Evolutionary conservation across 2,113 vertebrate genomes (phyloP).

Genomic region (Thomomys bottae): DNA sequence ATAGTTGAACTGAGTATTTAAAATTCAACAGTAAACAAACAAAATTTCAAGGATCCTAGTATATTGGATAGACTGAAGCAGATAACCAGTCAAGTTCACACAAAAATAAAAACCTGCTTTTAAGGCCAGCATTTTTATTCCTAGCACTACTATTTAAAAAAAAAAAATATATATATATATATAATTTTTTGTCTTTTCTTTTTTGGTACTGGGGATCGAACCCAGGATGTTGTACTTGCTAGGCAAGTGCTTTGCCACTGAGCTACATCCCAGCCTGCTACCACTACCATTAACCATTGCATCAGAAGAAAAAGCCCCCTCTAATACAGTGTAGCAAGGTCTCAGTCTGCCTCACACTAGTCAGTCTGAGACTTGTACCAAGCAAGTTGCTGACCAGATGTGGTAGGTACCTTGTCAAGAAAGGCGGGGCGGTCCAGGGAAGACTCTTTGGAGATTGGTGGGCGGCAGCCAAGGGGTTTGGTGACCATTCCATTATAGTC

Average conservation of each 20-base stretch:
- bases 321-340: background rate
- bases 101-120: background rate
- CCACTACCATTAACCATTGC: background rate
- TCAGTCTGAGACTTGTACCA: background rate
- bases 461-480: constrained; percentile 95
- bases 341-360: too few relatives aligned
- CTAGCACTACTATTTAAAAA: background rate
- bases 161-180: too few relatives aligned
- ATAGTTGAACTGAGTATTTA: background rate
- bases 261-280: too few relatives aligned
- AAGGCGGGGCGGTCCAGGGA: constrained; percentile 94
- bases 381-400: background rate
- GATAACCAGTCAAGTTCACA: background rate
- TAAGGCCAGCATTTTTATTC: background rate
- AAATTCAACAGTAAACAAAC: background rate
- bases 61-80: background rate
- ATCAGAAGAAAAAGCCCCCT: too few relatives aligned
- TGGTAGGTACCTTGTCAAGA: constrained; percentile 93
- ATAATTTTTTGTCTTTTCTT: too few relatives aligned
- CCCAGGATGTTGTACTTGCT: too few relatives aligned
- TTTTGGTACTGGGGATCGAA: too few relatives aligned
- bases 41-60: background rate
- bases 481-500: constrained; percentile 96
- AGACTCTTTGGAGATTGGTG: constrained; percentile 98
- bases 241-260: too few relatives aligned